Evolutionary conservation across 1,140 invertebrate species (phyloP).

Genomic region (Cataglyphis hispanica): DNA sequence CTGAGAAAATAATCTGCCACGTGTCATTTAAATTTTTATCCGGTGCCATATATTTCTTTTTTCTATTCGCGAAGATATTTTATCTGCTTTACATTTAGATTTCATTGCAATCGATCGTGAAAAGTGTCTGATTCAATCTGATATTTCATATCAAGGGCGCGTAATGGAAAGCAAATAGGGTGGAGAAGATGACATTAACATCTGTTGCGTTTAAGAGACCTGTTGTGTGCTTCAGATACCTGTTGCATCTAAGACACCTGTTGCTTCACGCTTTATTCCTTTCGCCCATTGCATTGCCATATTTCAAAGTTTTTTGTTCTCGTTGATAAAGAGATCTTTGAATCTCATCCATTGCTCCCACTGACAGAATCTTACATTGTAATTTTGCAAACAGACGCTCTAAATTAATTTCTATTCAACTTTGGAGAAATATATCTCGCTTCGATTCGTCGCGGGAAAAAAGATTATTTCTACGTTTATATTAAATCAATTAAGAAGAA

Average conservation of each 20-base stretch:
- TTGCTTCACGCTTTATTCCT: slow-evolving; percentile 46
- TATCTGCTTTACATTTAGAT: not conserved
- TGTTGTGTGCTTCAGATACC: not conserved
- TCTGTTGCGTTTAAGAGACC: slow-evolving; percentile 33
- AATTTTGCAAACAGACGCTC: not conserved
- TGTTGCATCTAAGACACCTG: slow-evolving; percentile 33
- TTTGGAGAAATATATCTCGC: not conserved
- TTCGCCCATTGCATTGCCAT: slow-evolving; percentile 66
- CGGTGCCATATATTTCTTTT: not conserved
- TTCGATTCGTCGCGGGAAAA: not conserved
- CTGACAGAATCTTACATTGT: not conserved
- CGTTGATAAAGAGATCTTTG: slow-evolving; percentile 67
- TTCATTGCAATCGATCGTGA: not conserved
- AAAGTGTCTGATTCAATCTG: not conserved
- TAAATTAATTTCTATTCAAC: not conserved
- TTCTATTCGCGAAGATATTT: not conserved
- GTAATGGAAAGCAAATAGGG: not conserved
- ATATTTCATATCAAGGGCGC: not conserved
- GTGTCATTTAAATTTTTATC: not conserved
- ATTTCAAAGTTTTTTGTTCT: slow-evolving; percentile 72
- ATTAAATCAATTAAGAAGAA: not conserved
- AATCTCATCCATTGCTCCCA: slow-evolving; percentile 67
- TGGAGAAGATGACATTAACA: slow-evolving; percentile 51
- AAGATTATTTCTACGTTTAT: not conserved
- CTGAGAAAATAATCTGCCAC: not conserved